Evolutionary conservation across 2,888 invertebrate species (phyloP), one percentile per base, ranked within the genome.

Genomic region (Lithosia quadra): DNA sequence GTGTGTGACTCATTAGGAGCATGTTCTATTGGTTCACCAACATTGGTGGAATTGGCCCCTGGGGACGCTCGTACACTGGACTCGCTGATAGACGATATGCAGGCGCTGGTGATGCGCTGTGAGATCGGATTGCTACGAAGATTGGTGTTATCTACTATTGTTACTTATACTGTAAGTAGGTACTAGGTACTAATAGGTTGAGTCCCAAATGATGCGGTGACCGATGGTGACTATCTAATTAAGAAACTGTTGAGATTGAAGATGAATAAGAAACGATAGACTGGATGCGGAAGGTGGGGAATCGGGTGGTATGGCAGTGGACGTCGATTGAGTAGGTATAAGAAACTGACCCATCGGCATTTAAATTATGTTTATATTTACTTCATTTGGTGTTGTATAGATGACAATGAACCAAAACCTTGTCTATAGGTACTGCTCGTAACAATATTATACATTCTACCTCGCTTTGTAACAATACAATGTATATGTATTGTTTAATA

Each of bases 1-100:
- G 88, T 89, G 0, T 91, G 91, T 43, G 91, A 92, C 73, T 80
- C 85, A 0, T 75, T 85, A 2, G 88, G 86, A 0, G 91, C 90
- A 0, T 91, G 92, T 72, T 74, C 85, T 0, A 61, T 61, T 2
- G 83, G 89, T 5, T 63, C 64, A 0, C 24, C 69, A 0, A 77
- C 39, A 24, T 66, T 67, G 4, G 69, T 91, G 3, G 9, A 68
- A 0, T 65, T 90, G 49, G 34, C 60, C 0, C 73, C 82, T 1
- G 88, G 87, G 0, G 77, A 81, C 33, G 87, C 83, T 1, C 78
- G 84, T 7, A 86, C 86, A 0, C 28, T 85, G 0, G 73, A 83
- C 2, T 33, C 71, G 3, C 68, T 91, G 43, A 69, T 87, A 4
- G 80, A 81, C 2, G 82, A 84, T 15, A 72, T 75, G 33, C 69